A percentile compares a stretch with the other conserved stretches of the same genome.
Evolutionary conservation across 2,113 vertebrate species (phyloP).

Genomic region (Xiphophorus maculatus): DNA sequence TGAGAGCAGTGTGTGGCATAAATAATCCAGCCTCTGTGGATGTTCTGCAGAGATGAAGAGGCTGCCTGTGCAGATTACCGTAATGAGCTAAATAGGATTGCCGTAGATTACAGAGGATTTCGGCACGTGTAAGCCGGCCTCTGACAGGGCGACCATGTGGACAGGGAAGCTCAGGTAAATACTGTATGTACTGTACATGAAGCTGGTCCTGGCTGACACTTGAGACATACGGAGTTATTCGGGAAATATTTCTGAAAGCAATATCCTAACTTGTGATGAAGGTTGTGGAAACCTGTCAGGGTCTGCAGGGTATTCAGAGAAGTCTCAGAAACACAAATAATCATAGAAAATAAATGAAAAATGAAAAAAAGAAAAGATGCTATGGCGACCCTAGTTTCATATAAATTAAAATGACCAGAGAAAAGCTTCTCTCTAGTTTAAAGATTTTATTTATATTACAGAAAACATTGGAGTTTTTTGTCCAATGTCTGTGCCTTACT

Average conservation of each 20-base stretch:
- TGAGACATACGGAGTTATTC: not conserved
- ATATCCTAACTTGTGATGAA: no score
- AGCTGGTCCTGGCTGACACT: not conserved
- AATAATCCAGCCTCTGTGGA: constrained; percentile 2
- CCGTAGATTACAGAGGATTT: constrained; percentile 60
- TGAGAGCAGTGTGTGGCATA: not conserved
- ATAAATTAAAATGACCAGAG: no score
- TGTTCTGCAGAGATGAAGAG: constrained; percentile 26
- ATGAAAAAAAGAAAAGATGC: no score
- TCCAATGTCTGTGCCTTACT: no score
- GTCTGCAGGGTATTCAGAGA: no score
- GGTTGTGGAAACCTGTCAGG: no score
- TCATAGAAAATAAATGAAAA: no score
- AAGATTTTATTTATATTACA: no score
- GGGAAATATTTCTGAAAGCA: not conserved
- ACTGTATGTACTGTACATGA: not conserved
- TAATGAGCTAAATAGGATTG: constrained; percentile 70
- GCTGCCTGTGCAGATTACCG: constrained; percentile 51
- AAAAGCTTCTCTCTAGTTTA: no score
- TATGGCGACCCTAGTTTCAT: no score
- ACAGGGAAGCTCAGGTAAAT: constrained; percentile 5
- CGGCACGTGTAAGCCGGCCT: constrained; percentile 26
- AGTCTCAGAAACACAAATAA: no score
- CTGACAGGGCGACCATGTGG: constrained; percentile 46
- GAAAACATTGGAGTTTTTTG: no score